These are phyloP conservation scores for Trematomus loennbergii DNA, from an alignment of 2,113 vertebrate species.

Conservation along the genomic window DNA sequence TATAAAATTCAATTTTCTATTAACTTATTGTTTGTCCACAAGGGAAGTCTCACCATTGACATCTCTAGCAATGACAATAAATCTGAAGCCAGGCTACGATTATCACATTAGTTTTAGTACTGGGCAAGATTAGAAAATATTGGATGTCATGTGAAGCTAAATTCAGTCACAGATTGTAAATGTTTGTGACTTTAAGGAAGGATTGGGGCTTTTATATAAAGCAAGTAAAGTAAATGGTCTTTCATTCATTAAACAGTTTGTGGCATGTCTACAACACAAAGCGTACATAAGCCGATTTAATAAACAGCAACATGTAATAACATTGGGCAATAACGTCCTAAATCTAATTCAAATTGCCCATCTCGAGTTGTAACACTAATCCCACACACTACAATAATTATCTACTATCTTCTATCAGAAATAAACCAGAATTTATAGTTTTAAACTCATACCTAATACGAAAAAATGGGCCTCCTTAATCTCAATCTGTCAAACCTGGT, in stretches of 20 bases:
- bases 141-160: conserved; percentile 2
- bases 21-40: conserved; percentile 36
- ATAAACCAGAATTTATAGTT: no score
- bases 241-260: not conserved
- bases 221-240: not conserved
- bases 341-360: no score
- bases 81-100: conserved; percentile 18
- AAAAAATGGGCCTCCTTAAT: no score
- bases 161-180: not conserved
- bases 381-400: no score
- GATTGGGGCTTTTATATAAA: not conserved
- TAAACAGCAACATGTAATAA: no score
- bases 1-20: conserved; percentile 60
- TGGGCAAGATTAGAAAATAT: conserved; percentile 13
- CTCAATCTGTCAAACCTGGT: no score
- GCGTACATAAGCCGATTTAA: no score
- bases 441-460: no score
- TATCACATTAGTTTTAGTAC: conserved; percentile 18
- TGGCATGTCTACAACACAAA: not conserved
- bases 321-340: no score
- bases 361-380: no score
- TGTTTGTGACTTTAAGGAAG: conserved; percentile 21
- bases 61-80: conserved; percentile 34
- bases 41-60: conserved; percentile 35
- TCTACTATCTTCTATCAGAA: no score